Base-by-base conservation (phyloP, 2,797 vertebrate genomes). In the Alcedo quadribrachys region DNA sequence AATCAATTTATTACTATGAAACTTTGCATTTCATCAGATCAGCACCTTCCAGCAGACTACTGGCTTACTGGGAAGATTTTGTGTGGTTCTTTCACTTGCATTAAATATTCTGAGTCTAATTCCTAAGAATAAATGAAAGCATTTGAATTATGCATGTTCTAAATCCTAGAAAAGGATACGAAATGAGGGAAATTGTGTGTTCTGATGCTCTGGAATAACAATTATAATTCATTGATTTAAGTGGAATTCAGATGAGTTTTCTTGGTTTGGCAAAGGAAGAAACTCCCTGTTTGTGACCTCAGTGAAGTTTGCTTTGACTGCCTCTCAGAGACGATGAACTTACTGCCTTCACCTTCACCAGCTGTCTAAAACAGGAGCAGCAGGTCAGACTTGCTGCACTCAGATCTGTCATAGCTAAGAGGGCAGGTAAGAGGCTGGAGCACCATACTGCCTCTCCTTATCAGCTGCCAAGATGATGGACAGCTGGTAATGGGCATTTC, bases 21-120 rank as follows among this genome's bases (percentile, higher is more conserved):
- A 89, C 32, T 90, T 68, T 55, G 25, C 25, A 35, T 85, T 90
- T 92, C 27, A 67, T 46, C 8, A 71, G 25, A 45, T 82, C 69
- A 80, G 66, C 84, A 63, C 45, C 90, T 94, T 83, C 13, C 19
- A 6, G 4, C 51, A 70, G 40, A 19, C 33, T 85, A 4, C 55
- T 67, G 11, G 68, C 81, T 89, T 69, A 75, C 22, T 37, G 15
- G 11, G 24, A 79, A 69, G 7, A 76, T 84, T 84, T 86, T 14
- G 48, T 45, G 28, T 0, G 0, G 7, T 63, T 60, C 48, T 73
- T 73, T 62, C 37, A 79, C 76, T 94, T 91, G 12, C 27, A 67
- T 15, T 78, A 51, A 76, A 67, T 86, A 37, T 81, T 92, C 43
- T 37, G 11, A 79, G 33, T 53, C 10, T 70, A 62, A 55, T 69